These are phyloP conservation scores for Caerostris extrusa DNA, from an alignment of 1,140 invertebrate genomes.

Conservation along the genomic window DNA sequence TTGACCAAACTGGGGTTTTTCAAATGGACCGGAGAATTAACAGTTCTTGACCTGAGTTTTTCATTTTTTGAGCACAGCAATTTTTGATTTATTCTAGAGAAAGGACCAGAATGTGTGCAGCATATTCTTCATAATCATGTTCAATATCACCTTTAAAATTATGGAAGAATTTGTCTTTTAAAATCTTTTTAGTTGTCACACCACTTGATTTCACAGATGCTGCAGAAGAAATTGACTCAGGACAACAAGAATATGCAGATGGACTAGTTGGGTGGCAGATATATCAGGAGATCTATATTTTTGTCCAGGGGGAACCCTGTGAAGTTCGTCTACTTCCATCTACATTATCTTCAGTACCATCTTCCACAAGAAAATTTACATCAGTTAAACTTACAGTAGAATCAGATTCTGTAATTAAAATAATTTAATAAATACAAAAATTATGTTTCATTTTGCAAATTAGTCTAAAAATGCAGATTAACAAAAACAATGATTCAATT, in stretches of 20 bases:
- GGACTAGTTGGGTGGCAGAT: conserved; percentile 76
- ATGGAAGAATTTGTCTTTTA: conserved; percentile 76
- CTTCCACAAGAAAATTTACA: conserved; percentile 75
- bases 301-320: conserved; percentile 73
- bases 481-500: not conserved
- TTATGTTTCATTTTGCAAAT: not conserved
- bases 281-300: conserved; percentile 73
- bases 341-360: conserved; percentile 59
- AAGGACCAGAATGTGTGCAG: conserved; percentile 40
- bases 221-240: conserved; percentile 58
- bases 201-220: conserved; percentile 28
- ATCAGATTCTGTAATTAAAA: conserved; percentile 69
- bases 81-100: conserved; percentile 59
- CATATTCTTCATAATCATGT: conserved; percentile 75
- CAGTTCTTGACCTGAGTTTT: conserved; percentile 74
- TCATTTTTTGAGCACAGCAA: conserved; percentile 75
- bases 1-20: conserved; percentile 76
- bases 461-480: not conserved
- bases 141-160: conserved; percentile 74
- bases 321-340: conserved; percentile 68
- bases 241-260: conserved; percentile 75
- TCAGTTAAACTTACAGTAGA: conserved; percentile 71
- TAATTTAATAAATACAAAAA: too few species aligned
- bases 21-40: conserved; percentile 78
- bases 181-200: conserved; percentile 63